These are phyloP conservation scores for Helicorthomorpha holstii DNA, from an alignment of 1,140 invertebrate genomes.

Conservation along the genomic window DNA sequence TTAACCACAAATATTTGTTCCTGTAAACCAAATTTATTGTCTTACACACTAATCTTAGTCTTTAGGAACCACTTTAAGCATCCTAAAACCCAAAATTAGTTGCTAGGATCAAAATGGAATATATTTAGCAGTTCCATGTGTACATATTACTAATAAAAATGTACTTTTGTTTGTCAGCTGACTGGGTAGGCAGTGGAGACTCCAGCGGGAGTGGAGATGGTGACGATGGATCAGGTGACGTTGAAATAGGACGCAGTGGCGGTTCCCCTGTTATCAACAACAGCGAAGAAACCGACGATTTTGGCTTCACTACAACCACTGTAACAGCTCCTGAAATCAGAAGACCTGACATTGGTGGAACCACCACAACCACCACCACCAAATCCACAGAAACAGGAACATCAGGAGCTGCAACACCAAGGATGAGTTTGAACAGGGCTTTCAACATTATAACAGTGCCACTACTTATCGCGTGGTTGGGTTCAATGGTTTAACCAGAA, in stretches of 20 bases:
- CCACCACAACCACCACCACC: not conserved
- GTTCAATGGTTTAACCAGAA: slow-evolving; percentile 49
- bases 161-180: slow-evolving; percentile 17
- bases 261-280: slow-evolving; percentile 13
- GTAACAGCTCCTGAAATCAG: not conserved
- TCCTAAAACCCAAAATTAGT: slow-evolving; percentile 14
- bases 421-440: slow-evolving; percentile 41
- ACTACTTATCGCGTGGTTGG: slow-evolving; percentile 64
- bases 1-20: no score
- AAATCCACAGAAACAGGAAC: no score
- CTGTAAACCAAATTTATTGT: no score
- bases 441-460: slow-evolving; percentile 55
- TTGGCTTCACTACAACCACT: slow-evolving; percentile 8
- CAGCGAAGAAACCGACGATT: slow-evolving; percentile 11
- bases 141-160: slow-evolving; percentile 13
- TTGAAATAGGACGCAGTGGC: slow-evolving; percentile 13
- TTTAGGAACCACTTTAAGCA: slow-evolving; percentile 6
- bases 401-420: not conserved
- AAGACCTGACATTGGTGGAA: not conserved
- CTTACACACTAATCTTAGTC: not conserved
- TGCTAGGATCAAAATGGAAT: slow-evolving; percentile 6
- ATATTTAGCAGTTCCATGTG: not conserved
- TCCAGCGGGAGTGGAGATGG: slow-evolving; percentile 38
- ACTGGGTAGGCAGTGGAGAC: slow-evolving; percentile 20
- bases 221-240: slow-evolving; percentile 28